Percentiles rank a stretch among this genome's conserved stretches.
Conservation (phyloP, 2,113 vertebrate species). For the Ptyas mucosa region DNA sequence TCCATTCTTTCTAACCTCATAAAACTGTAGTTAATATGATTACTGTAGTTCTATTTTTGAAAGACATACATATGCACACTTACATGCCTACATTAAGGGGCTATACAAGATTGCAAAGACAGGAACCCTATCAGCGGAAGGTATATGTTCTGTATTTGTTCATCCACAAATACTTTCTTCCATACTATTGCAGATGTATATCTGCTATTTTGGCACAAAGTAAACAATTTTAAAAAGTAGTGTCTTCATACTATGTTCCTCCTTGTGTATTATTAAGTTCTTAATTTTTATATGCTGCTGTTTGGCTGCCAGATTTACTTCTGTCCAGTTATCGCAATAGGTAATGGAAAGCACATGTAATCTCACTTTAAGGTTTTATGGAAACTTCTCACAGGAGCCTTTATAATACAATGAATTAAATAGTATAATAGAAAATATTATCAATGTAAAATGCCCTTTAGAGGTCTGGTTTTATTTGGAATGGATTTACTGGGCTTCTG, state of each 20-base stretch:
- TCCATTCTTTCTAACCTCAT: neutral
- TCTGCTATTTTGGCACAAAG: constrained; percentile 5
- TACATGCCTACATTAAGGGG: neutral
- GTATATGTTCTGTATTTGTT: neutral
- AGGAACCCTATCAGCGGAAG: constrained; percentile 1
- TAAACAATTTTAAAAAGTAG: neutral
- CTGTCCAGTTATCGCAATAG: constrained; percentile 29
- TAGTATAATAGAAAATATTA: constrained; percentile 32
- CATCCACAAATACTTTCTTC: neutral
- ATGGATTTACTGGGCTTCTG: constrained; percentile 5
- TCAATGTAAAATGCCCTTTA: constrained; percentile 44
- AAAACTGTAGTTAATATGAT: neutral
- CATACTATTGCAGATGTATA: neutral
- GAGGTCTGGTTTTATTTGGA: constrained; percentile 38
- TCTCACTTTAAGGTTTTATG: constrained; percentile 48
- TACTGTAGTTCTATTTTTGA: neutral
- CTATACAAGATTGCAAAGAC: constrained; percentile 26
- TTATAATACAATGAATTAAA: constrained; percentile 53
- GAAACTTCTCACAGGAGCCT: constrained; percentile 40
- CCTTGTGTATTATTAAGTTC: constrained; percentile 43
- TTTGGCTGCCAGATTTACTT: constrained; percentile 41
- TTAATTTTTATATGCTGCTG: constrained; percentile 62
- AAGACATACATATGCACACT: neutral
- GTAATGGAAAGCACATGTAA: constrained; percentile 68
- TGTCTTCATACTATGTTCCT: neutral